Evolutionary conservation across 2,888 invertebrate species (phyloP), one percentile per base, ranked within the genome.

Genomic region (Caenorhabditis sulstoni): DNA sequence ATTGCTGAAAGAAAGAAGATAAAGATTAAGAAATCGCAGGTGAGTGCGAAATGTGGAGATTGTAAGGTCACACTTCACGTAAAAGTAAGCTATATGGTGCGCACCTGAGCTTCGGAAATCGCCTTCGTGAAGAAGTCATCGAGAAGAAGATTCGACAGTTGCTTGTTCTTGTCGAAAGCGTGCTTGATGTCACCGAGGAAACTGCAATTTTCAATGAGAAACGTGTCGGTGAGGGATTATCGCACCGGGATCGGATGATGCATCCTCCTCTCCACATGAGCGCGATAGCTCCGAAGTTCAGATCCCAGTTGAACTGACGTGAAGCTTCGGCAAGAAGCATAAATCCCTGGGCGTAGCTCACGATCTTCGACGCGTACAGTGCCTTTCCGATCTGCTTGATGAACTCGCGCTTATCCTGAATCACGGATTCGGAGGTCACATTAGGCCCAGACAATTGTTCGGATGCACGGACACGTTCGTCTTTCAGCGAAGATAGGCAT

Each of bases 221-320:
- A 16, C 16, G 2, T 18, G 47, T n/a, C 16, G 20, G 18, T 18
- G 14, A 41, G 22, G 16, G 49, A n/a, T 23, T 29, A 9, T n/a
- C n/a, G n/a, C 3, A 29, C 29, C 29, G 29, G 7, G 87, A 89
- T 16, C 90, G 84, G 64, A 90, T 88, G 62, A 89, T 90, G 92
- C 90, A 90, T 93, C 94, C 95, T 95, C 91, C 97, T 81, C 98
- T 94, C 99, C 99, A 99, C 98, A 99, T 99, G 50, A 99, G 92
- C 1, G 99, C 98, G 83, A 99, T 97, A 68, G 95, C 95, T 59
- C 98, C 99, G 90, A 97, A 96, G 92, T 99, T 98, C 78, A 99
- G 92, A 81, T 95, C 94, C 99, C 99, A 99, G 7, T 94, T 93
- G 90, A 96, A 94, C 85, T 95, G 93, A 90, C 94, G 94, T 14